Evolutionary conservation across 2,113 vertebrate species (phyloP), one percentile per base, ranked within the genome.

Genomic region (Rhodinocichla rosea): DNA sequence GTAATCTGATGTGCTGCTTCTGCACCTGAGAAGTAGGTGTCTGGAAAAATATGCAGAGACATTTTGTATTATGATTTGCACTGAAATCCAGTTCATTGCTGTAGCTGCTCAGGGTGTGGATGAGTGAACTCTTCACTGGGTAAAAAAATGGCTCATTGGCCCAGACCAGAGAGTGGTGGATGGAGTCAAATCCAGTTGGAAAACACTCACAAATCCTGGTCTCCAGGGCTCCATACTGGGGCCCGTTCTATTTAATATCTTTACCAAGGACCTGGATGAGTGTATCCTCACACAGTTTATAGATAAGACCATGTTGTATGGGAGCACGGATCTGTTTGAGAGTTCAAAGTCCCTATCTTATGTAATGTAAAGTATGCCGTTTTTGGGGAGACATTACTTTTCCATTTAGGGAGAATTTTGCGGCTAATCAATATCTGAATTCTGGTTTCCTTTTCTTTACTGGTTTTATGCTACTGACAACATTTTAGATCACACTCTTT

Each of bases 111-210:
- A 39, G 13, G 10, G 15, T 35, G 37, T 40, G 35, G 24, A 55
- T 8, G 6, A 39, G 3, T 4, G 5, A 44, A 35, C 11, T 14
- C 27, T 62, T 24, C 0, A 0, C 10, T 35, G 11, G 2, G 4
- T 57, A 4, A 70, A 83, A 67, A 27, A 33, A 2, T 12, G 26
- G 1, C 5, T 47, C 3, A 1, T 15, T 18, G 15, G 13, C 14
- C 2, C 4, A 24, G 15, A 15, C 15, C 13, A 63, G 24, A 70
- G 20, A 11, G 18, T 7, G 1, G 16, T 28, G 32, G 22, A 57
- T 22, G 16, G 10, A 67, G 4, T 24, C 27, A 59, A 37, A 73
- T 40, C 18, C 42, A 73, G 23, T 0, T 37, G 70, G 16, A 0
- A 1, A 62, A 5, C 1, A 1, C 35, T 19, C 69, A 53, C 7